Percentiles rank a stretch among this genome's conserved stretches.
These are phyloP conservation scores for Mus pahari DNA, from an alignment of 2,113 vertebrate genomes.

Conservation along the genomic window DNA sequence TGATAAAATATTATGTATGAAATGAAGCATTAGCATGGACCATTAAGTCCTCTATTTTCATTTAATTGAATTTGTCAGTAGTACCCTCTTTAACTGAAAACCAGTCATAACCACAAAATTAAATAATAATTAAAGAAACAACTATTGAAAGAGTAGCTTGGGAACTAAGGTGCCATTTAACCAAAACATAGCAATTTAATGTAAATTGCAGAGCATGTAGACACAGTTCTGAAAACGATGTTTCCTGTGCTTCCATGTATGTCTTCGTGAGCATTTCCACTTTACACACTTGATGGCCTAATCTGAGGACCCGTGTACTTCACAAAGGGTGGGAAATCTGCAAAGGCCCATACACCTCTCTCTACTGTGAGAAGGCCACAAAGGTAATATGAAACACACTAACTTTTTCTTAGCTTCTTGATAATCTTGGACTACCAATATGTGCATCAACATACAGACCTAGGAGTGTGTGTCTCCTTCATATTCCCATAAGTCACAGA, in stretches of 20 bases:
- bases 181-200: constrained; percentile 92
- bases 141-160: constrained; percentile 92
- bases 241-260: constrained; percentile 87
- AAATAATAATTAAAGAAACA: constrained; percentile 96
- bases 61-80: constrained; percentile 99
- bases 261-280: constrained; percentile 85
- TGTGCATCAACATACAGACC: not conserved
- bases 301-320: constrained; percentile 67
- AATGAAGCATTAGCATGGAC: constrained; percentile 97
- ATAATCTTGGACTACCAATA: not conserved
- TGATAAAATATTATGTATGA: constrained; percentile 96
- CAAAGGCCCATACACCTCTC: constrained; percentile 73
- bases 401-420: constrained; percentile 33
- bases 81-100: constrained; percentile 95
- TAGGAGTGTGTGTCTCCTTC: not conserved
- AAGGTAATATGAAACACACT: constrained; percentile 63
- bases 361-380: constrained; percentile 64
- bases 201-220: constrained; percentile 91
- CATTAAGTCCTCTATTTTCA: constrained; percentile 96
- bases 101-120: constrained; percentile 94
- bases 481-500: not conserved
- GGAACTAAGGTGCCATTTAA: constrained; percentile 92
- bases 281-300: constrained; percentile 69
- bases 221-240: constrained; percentile 88
- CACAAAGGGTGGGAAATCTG: constrained; percentile 67